Percentiles rank a stretch among this genome's conserved stretches.
phyloP scores from a whole-genome alignment of 2,888 invertebrate genomes.

The Nemotelus pantherinus region DNA sequence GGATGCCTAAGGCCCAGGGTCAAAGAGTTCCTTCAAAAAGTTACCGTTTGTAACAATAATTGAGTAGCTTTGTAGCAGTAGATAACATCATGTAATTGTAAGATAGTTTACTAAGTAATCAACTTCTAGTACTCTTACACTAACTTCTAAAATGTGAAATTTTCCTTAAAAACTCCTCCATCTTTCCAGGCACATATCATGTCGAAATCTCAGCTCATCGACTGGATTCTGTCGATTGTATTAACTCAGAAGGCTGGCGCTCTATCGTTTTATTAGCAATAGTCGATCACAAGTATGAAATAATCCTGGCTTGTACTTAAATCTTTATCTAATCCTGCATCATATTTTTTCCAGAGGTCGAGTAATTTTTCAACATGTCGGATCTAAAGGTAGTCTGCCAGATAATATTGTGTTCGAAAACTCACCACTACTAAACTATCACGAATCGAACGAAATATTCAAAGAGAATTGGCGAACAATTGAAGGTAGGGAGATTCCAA shows the following conservation, averaged over 20 bases:
- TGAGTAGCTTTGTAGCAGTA: too few relatives aligned
- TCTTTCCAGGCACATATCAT: background rate
- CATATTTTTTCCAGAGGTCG: background rate
- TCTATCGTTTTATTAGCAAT: background rate
- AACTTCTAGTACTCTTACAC: too few relatives aligned
- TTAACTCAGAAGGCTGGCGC: slow-evolving; percentile 36
- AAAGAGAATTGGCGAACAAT: slow-evolving; percentile 34
- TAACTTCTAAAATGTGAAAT: too few relatives aligned
- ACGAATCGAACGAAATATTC: slow-evolving; percentile 12
- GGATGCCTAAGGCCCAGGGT: too few relatives aligned
- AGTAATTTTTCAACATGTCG: slow-evolving; percentile 4
- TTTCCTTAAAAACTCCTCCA: too few relatives aligned
- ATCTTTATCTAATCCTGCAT: background rate
- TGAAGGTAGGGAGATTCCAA: slow-evolving; percentile 43
- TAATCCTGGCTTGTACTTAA: background rate
- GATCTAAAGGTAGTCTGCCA: slow-evolving; percentile 35
- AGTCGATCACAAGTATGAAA: slow-evolving; percentile 13
- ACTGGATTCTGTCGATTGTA: slow-evolving; percentile 36
- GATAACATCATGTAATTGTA: too few relatives aligned
- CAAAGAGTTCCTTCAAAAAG: too few relatives aligned
- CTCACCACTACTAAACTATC: slow-evolving; percentile 42
- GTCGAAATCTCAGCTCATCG: slow-evolving; percentile 37
- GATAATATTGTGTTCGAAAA: slow-evolving; percentile 47
- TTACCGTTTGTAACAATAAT: too few relatives aligned
- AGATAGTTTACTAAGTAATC: too few relatives aligned